Conservation (phyloP, 2,113 vertebrate species). For the Morone saxatilis region DNA sequence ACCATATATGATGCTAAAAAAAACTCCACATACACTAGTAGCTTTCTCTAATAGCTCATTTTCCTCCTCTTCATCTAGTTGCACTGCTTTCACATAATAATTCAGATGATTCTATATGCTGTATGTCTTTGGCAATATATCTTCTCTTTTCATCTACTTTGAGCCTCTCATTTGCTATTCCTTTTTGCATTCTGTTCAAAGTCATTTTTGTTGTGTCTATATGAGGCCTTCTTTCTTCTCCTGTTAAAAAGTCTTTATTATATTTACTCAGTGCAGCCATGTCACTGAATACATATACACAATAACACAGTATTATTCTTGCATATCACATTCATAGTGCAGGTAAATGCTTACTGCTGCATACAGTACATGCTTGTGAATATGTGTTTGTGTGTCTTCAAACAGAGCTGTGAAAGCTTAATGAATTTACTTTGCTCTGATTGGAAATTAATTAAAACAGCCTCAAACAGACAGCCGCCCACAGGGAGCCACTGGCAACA, state of each 20-base stretch:
- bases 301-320: conserved; percentile 4
- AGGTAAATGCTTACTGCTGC: conserved; percentile 31
- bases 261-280: conserved; percentile 7
- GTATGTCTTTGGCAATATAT: background rate
- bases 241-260: conserved; percentile 22
- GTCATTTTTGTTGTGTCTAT: background rate
- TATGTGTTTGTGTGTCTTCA: conserved; percentile 52
- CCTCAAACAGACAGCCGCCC: conserved; percentile 77
- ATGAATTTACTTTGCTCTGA: conserved; percentile 91
- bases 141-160: background rate
- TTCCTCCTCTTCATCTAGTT: no score
- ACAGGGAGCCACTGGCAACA: conserved; percentile 85
- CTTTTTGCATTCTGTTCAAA: background rate
- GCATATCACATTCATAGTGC: conserved; percentile 43
- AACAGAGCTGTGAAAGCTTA: conserved; percentile 89
- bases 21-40: background rate
- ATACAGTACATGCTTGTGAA: conserved; percentile 28
- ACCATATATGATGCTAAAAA: background rate
- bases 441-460: conserved; percentile 88
- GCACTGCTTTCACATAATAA: background rate
- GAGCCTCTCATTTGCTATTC: background rate
- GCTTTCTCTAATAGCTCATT: no score
- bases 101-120: background rate
- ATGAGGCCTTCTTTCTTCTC: background rate
- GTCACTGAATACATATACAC: background rate